Evolutionary conservation across 2,113 vertebrate species (phyloP), one percentile per base, ranked within the genome.

Genomic region (Cnemophilus loriae): DNA sequence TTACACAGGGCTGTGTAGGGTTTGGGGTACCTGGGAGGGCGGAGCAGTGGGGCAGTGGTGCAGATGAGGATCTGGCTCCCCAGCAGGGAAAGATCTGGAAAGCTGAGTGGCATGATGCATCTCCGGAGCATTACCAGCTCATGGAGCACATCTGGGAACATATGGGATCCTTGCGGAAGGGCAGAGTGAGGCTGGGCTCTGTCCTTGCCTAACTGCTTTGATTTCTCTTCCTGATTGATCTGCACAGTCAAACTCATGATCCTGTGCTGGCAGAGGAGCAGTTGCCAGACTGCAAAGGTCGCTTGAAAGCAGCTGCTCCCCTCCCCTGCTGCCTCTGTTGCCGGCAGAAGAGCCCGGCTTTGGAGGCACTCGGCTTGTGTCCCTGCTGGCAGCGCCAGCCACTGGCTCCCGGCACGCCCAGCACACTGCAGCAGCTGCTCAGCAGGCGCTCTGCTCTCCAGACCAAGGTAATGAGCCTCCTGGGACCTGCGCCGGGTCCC

Each of bases 261-360:
- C 73, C 61, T 93, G 67, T 39, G 53, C 86, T 93, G 75, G 68
- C 64, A 26, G 88, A 94, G 87, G 75, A 92, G 78, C 84, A 49
- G 44, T 77, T 14, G 20, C 44, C 49, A 92, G 92, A 75, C 97
- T 93, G 88, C 78, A 96, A 61, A 79, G 69, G 97, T 96, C 68
- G 12, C 52, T 69, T 69, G 91, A 27, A 90, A 96, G 76, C 97
- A 97, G 94, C 93, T 98, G 95, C 82, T 94, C 41, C 84, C 44
- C 24, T 95, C 60, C 75, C 59, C 68, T 37, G 37, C 92, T 94
- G 82, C 80, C 78, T 53, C 41, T 0, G 5, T 19, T 84, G 71
- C 64, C 19, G 1, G 64, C 41, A 79, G 57, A 61, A 81, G 73
- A 90, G 57, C 44, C n/a, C 28, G 53, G 65, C 68, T 97, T 75